Base-by-base conservation (phyloP, 2,888 invertebrate genomes). In the Oligia latruncula region DNA sequence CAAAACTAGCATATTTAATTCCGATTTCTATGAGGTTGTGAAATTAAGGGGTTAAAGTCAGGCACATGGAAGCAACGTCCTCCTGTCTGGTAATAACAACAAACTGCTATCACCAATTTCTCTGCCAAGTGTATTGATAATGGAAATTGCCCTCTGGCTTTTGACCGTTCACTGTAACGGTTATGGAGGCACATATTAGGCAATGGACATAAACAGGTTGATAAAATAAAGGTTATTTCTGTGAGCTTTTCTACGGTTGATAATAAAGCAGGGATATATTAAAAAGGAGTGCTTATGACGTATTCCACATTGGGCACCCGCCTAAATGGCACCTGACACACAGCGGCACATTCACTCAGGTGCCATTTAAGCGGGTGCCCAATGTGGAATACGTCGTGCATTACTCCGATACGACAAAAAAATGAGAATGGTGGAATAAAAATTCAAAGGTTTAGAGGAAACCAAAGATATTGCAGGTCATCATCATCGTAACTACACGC, bases 61-160 rank as follows among this genome's bases (percentile, higher is more conserved):
- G n/a, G 4, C n/a, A 0, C 6, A 35, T 35, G 40, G 23, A 35
- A 71, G 2, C n/a, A 55, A n/a, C 11, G 52, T 71, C 8, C 79
- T 49, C 6, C 20, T 6, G 11, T 20, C 8, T 43, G 20, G n/a
- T 43, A 79, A 71, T 71, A 78, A 64, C 80, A 79, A 71, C 60
- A 71, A 35, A 70, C 65, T 9, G 72, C 11, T 72, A 79, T 79
- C 46, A 58, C 62, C 78, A 78, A 52, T 79, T 78, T n/a, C 43
- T 67, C 49, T 55, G n/a, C 4, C 43, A 64, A 79, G 17, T 20
- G 62, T 79, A 79, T 79, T 20, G 78, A 71, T 80, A 78, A 80
- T 15, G 80, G 15, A 52, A n/a, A 71, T 20, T 43, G 62, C 35
- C 62, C 43, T 66, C 55, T 78, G 77, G 55, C 77, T 70, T 68